Conservation (phyloP, 2,888 invertebrate species). For the Tuberolachnus salignus region DNA sequence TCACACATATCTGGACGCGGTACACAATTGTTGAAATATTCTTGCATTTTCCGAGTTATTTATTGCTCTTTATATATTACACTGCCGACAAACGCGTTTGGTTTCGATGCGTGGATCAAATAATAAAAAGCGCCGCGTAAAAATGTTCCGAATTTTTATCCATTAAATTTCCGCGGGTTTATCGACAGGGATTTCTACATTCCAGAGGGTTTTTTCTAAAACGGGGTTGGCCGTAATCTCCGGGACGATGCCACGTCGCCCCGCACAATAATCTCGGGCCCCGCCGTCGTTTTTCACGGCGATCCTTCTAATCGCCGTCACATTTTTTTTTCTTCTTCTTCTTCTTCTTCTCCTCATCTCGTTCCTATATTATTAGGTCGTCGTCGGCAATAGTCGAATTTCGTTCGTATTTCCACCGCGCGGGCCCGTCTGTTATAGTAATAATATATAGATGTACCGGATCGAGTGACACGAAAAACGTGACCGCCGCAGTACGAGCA, state of each 20-base stretch:
- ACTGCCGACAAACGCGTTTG: too few species aligned
- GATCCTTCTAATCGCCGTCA: conserved; percentile 39
- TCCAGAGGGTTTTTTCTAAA: too few species aligned
- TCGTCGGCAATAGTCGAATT: conserved; percentile 1
- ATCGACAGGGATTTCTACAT: too few species aligned
- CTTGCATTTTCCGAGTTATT: too few species aligned
- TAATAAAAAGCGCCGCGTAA: too few species aligned
- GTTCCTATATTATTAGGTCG: neutral
- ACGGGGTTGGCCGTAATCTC: too few species aligned
- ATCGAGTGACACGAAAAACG: conserved; percentile 52
- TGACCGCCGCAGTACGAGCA: conserved; percentile 16
- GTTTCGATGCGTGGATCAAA: too few species aligned
- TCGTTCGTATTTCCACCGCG: neutral
- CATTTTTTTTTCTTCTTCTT: neutral
- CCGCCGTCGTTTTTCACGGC: neutral
- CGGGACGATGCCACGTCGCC: neutral
- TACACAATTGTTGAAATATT: too few species aligned
- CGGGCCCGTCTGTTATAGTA: neutral
- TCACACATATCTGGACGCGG: too few species aligned
- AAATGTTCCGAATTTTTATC: too few species aligned
- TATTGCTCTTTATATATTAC: neutral
- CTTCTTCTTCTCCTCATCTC: neutral
- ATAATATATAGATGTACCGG: neutral
- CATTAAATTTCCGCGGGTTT: too few species aligned
- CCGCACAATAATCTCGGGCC: conserved; percentile 13